Conservation (phyloP, 2,888 invertebrate genomes). For the Homarus gammarus region DNA sequence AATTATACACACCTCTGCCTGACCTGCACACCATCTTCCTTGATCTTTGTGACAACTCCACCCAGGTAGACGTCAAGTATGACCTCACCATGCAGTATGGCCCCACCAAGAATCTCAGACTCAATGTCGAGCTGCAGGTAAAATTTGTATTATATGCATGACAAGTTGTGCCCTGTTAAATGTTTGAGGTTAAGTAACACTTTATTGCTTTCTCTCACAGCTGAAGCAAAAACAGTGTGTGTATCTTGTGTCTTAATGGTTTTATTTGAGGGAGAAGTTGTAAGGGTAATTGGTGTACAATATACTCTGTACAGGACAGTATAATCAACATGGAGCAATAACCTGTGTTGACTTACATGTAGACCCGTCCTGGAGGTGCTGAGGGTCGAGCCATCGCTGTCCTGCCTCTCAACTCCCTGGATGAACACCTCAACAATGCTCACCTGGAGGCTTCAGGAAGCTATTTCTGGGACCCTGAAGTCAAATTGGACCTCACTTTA, state of each 20-base stretch:
- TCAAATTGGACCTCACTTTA: slow-evolving; percentile 46
- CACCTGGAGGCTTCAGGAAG: slow-evolving; percentile 48
- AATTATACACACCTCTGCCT: slow-evolving; percentile 70
- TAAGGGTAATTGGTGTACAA: no score
- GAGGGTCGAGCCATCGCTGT: slow-evolving; percentile 56
- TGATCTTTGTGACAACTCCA: slow-evolving; percentile 70
- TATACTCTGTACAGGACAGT: no score
- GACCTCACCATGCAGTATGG: slow-evolving; percentile 70
- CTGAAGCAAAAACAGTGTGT: no score
- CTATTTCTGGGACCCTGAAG: slow-evolving; percentile 47
- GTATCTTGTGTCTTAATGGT: no score
- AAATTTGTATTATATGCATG: neutral
- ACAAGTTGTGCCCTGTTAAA: neutral
- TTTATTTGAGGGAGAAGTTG: no score
- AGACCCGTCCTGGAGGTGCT: no score
- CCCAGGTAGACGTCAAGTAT: slow-evolving; percentile 46
- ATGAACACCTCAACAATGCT: slow-evolving; percentile 51
- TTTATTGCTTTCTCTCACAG: no score
- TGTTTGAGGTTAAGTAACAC: no score
- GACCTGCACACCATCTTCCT: slow-evolving; percentile 68
- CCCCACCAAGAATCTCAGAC: slow-evolving; percentile 51
- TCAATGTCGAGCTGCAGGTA: slow-evolving; percentile 63
- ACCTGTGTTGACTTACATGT: no score
- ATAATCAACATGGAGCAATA: no score
- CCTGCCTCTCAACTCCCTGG: slow-evolving; percentile 63